Percentiles rank a stretch among this genome's conserved stretches.
Evolutionary conservation across 2,797 vertebrate genomes (phyloP).

Genomic region (Coccyzus lansbergi): DNA sequence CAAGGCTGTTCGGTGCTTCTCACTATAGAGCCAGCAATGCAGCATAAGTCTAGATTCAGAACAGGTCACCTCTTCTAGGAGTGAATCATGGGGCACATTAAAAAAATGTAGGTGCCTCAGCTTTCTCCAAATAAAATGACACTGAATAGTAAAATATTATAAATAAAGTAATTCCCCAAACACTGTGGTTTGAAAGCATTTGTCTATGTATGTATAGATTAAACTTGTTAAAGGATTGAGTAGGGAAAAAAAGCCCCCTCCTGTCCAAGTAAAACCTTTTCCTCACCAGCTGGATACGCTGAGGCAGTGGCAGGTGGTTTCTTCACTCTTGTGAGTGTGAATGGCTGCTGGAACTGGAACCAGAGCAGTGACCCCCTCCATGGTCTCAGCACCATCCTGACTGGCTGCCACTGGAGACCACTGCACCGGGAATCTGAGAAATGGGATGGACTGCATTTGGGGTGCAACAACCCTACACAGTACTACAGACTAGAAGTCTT

Average conservation of each 20-base stretch:
- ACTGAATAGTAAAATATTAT: not conserved
- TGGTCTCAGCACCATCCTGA: not conserved
- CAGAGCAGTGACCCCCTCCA: accelerated
- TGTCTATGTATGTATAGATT: not conserved
- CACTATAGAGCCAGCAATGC: not conserved
- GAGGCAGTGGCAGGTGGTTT: not conserved
- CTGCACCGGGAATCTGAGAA: not conserved
- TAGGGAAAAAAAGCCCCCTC: not conserved
- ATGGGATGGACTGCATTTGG: no score
- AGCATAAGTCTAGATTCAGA: not conserved
- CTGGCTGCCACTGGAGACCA: not conserved
- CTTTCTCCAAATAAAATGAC: not conserved
- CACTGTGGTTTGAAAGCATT: not conserved
- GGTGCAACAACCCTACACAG: no score
- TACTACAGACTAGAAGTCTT: no score
- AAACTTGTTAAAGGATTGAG: not conserved
- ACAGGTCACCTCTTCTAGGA: not conserved
- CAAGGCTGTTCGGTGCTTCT: accelerated
- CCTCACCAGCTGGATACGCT: not conserved
- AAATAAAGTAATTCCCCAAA: not conserved
- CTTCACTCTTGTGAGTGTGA: accelerated
- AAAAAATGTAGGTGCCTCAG: not conserved
- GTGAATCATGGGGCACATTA: not conserved
- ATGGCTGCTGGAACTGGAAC: not conserved
- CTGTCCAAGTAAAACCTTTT: not conserved